Evolutionary conservation across 2,797 vertebrate species (phyloP).

Genomic region (Pyrocephalus nanus): DNA sequence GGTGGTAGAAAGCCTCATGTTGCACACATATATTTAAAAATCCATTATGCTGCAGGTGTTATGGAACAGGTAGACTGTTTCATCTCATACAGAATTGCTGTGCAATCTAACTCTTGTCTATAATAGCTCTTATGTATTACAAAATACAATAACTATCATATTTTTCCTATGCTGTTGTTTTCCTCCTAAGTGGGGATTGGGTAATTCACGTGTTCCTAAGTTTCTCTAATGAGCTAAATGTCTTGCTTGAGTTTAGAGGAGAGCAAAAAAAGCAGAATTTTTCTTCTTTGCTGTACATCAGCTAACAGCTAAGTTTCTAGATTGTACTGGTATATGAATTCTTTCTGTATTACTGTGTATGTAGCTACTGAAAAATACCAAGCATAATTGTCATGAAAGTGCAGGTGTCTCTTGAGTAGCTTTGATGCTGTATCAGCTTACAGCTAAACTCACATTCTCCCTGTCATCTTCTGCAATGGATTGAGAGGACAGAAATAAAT

Average conservation of each 20-base stretch:
- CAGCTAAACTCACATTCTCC: background rate
- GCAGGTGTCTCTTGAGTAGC: background rate
- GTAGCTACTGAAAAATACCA: background rate
- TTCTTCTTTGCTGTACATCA: background rate
- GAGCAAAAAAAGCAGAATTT: background rate
- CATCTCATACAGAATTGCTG: background rate
- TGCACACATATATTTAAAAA: background rate
- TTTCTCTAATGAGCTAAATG: background rate
- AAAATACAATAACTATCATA: background rate
- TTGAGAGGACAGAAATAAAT: conserved; percentile 1
- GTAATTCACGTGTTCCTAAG: background rate
- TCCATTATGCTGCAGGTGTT: background rate
- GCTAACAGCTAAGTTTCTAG: background rate
- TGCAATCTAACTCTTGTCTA: background rate
- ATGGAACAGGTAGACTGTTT: background rate
- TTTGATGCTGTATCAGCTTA: background rate
- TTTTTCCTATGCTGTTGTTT: background rate
- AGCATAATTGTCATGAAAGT: background rate
- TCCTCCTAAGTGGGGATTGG: background rate
- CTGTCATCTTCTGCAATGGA: background rate
- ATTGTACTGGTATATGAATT: background rate
- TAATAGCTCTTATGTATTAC: background rate
- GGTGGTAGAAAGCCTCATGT: background rate
- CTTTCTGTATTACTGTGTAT: background rate
- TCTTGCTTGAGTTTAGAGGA: background rate